Base-by-base conservation (phyloP, 2,797 vertebrate species). In the Catamblyrhynchus diadema region DNA sequence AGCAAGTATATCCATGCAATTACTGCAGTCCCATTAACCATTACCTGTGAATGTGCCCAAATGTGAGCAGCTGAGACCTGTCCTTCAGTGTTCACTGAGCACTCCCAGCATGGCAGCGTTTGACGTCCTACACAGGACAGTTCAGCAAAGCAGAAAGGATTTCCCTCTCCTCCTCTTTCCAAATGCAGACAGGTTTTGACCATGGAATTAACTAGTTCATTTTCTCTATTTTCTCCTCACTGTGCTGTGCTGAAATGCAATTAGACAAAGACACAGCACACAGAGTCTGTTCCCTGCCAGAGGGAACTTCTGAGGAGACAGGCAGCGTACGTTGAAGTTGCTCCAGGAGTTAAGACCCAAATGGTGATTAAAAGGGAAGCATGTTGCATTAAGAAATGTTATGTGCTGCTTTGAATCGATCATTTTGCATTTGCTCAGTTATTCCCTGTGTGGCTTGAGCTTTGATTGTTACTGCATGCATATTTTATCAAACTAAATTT, bases 401-500 rank as follows among this genome's bases (percentile, higher is more conserved):
- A 81, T 11, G 9, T 75, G 88, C 87, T 95, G 77, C 80, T 92
- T 96, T 95, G 92, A 74, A 94, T 96, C 91, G 88, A 95, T 94
- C 93, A 95, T 90, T 92, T 93, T 93, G 79, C 59, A 81, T 66
- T 81, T 0, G 0, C 67, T 91, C 73, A 51, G 90, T 96, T 97
- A 88, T 94, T 97, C 94, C 94, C 90, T 21, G 20, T 80, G 88
- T 97, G 94, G 83, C 94, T 95, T 94, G 81, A 82, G 94, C 92
- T 96, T 90, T 86, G 81, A 78, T 86, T 82, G 93, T 90, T 97
- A 95, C 78, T 88, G 95, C 85, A 57, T 9, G 72, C 91, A 82
- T 95, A 90, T 95, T 97, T 94, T 88, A 94, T 88, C 84, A 93
- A 93, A 95, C 95, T 97, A 96, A 95, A 96, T 94, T 92, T 88